Evolutionary conservation across 1,140 invertebrate species (phyloP).

Genomic region (Rhyzopertha dominica): DNA sequence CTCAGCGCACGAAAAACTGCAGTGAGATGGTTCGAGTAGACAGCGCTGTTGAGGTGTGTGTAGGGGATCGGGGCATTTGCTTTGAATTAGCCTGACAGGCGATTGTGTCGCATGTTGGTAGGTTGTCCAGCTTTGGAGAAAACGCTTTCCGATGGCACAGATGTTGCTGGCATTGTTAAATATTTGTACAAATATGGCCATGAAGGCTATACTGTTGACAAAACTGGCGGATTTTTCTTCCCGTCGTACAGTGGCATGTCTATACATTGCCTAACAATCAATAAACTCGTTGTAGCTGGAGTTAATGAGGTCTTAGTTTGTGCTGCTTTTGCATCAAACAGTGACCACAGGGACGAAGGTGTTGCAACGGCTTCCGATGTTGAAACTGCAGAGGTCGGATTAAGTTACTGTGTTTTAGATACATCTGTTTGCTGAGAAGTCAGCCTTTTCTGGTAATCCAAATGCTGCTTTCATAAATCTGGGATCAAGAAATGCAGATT

Average conservation of each 20-base stretch:
- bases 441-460: too few species aligned
- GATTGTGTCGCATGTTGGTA: conserved; percentile 9
- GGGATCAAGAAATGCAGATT: background rate
- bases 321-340: conserved; percentile 21
- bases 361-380: too few species aligned
- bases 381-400: too few species aligned
- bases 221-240: conserved; percentile 26
- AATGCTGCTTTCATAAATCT: conserved; percentile 3
- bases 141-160: conserved; percentile 14
- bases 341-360: conserved; percentile 17
- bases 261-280: conserved; percentile 29
- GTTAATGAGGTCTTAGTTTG: conserved; percentile 10
- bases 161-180: conserved; percentile 10
- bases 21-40: too few species aligned
- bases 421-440: too few species aligned
- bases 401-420: too few species aligned
- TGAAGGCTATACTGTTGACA: too few species aligned
- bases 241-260: conserved; percentile 24
- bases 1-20: too few species aligned
- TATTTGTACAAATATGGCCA: too few species aligned
- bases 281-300: conserved; percentile 12
- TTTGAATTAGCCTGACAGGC: too few species aligned
- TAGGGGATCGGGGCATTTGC: too few species aligned
- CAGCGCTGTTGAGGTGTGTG: too few species aligned
- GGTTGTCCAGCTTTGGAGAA: conserved; percentile 13